phyloP scores from a whole-genome alignment of 2,888 invertebrate species.

The Kryphioiulus occultus region DNA sequence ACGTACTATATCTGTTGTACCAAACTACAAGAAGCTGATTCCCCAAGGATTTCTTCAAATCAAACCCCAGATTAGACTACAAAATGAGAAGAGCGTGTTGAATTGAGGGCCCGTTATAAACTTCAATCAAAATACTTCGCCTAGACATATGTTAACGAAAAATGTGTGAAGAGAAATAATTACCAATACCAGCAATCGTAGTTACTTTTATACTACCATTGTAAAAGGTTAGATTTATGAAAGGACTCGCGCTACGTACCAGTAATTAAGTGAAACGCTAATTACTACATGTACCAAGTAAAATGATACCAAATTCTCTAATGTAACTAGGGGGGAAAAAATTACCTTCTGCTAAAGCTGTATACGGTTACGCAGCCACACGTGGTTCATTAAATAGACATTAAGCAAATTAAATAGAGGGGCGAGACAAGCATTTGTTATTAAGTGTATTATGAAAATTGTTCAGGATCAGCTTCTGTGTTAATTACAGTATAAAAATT shows the following conservation, averaged over 20 bases:
- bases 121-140: neutral
- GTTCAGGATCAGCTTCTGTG: neutral
- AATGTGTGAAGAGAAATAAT: too few relatives aligned
- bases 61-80: neutral
- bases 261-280: neutral
- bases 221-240: neutral
- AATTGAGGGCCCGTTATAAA: neutral
- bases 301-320: constrained; percentile 1
- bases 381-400: constrained; percentile 6
- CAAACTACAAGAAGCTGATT: neutral
- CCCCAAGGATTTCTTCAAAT: neutral
- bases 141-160: neutral
- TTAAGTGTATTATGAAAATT: neutral
- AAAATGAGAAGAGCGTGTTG: neutral
- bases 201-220: too few relatives aligned
- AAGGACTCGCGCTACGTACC: neutral
- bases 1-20: neutral
- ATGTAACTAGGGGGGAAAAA: neutral
- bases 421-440: neutral
- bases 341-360: neutral
- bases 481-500: neutral
- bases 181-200: too few relatives aligned
- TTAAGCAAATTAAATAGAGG: neutral
- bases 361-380: neutral
- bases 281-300: neutral